Percentiles rank a stretch among this genome's conserved stretches.
These are phyloP conservation scores for Xestia ashworthii DNA, from an alignment of 2,888 invertebrate genomes.

Conservation along the genomic window DNA sequence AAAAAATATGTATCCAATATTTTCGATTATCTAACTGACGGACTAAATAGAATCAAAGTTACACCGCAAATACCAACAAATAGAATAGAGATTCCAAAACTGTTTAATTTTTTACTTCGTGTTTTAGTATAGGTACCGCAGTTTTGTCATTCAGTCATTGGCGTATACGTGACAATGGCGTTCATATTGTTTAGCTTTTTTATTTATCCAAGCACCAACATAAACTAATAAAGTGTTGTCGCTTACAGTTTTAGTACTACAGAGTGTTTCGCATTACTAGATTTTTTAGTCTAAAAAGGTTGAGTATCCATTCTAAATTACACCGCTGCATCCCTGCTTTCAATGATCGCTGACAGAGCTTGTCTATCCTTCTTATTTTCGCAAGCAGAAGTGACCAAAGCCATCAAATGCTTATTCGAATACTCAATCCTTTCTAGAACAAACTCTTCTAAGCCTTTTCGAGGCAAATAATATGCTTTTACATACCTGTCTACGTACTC, in stretches of 20 bases:
- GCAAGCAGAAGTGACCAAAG: conserved; percentile 96
- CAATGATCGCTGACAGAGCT: conserved; percentile 93
- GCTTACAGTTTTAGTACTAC: background rate
- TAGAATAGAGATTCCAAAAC: too few relatives aligned
- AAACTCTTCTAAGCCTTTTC: conserved; percentile 97
- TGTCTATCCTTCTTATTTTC: conserved; percentile 97
- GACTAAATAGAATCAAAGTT: too few relatives aligned
- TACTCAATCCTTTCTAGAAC: conserved; percentile 96
- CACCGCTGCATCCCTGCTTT: conserved; percentile 85
- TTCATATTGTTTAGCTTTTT: background rate
- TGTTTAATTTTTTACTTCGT: too few relatives aligned
- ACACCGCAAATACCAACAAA: too few relatives aligned
- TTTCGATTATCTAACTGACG: too few relatives aligned
- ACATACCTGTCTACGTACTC: conserved; percentile 98
- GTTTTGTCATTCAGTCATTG: too few relatives aligned
- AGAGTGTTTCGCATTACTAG: background rate
- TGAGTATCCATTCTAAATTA: conserved; percentile 7
- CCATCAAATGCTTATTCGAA: conserved; percentile 95
- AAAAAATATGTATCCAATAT: too few relatives aligned
- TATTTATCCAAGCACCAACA: background rate
- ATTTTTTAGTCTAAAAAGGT: background rate
- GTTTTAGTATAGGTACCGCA: too few relatives aligned
- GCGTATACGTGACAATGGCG: too few relatives aligned
- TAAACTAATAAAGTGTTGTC: background rate
- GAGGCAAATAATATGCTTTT: conserved; percentile 98